Percentiles rank a stretch among this genome's conserved stretches.
phyloP scores from a whole-genome alignment of 2,113 vertebrate genomes.

The Rattus rattus region DNA sequence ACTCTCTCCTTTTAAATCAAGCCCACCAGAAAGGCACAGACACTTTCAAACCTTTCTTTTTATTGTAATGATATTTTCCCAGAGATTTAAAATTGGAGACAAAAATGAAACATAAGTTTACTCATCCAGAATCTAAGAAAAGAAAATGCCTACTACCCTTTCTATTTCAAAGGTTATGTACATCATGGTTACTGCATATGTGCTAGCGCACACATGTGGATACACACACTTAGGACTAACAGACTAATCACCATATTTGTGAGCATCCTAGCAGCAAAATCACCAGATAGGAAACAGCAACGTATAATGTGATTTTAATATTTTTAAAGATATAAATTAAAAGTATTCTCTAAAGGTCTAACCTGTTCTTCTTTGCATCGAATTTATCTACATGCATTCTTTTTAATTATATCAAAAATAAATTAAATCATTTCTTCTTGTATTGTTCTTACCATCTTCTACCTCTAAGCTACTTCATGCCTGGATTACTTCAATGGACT shows the following conservation, averaged over 20 bases:
- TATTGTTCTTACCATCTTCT: background rate
- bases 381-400: background rate
- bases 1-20: constrained; percentile 39
- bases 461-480: background rate
- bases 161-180: background rate
- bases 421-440: background rate
- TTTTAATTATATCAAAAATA: background rate
- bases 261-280: background rate
- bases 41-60: background rate
- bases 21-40: constrained; percentile 38
- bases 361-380: background rate
- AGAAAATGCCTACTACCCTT: background rate
- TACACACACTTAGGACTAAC: background rate
- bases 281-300: background rate
- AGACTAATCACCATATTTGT: background rate
- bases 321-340: background rate
- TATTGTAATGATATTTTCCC: background rate
- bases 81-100: constrained; percentile 13
- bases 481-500: constrained; percentile 33
- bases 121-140: background rate
- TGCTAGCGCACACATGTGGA: background rate
- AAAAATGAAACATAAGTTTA: constrained; percentile 51
- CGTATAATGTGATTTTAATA: background rate
- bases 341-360: background rate
- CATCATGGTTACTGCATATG: background rate